Conservation (phyloP, 2,888 invertebrate genomes). For the Cryptocephalus primarius region DNA sequence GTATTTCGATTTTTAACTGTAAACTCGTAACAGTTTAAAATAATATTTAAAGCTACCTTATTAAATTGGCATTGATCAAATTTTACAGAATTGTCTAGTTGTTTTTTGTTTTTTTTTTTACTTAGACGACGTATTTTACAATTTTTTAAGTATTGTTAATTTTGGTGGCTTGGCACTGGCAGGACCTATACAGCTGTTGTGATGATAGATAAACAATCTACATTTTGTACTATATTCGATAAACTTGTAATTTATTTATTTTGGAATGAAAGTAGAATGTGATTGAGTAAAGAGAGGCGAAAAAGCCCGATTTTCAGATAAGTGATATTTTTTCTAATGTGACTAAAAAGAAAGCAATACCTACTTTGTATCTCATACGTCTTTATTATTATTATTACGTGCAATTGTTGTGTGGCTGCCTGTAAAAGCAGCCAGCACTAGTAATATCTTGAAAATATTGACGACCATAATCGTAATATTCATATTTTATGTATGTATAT, state of each 20-base stretch:
- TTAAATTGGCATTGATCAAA: too few relatives aligned
- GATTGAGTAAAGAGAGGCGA: constrained; percentile 11
- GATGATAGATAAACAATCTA: constrained; percentile 35
- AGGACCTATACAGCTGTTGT: constrained; percentile 32
- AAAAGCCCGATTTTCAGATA: constrained; percentile 16
- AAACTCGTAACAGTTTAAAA: too few relatives aligned
- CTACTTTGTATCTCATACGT: constrained; percentile 53
- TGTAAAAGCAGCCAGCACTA: constrained; percentile 25
- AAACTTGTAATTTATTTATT: constrained; percentile 9
- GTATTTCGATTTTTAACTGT: too few relatives aligned
- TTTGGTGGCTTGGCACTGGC: too few relatives aligned
- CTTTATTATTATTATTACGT: constrained; percentile 41
- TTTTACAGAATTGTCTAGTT: too few relatives aligned
- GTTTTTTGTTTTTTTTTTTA: too few relatives aligned
- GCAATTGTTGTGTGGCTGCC: constrained; percentile 35
- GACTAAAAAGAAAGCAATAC: constrained; percentile 67
- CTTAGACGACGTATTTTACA: too few relatives aligned
- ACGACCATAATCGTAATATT: constrained; percentile 32
- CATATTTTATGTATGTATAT: constrained; percentile 38
- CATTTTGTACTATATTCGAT: constrained; percentile 1
- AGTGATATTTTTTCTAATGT: constrained; percentile 61
- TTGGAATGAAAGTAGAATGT: constrained; percentile 15
- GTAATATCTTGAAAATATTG: constrained; percentile 25
- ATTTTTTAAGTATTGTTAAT: too few relatives aligned
- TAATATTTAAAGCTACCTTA: too few relatives aligned